Percentiles rank a stretch among this genome's conserved stretches.
These are phyloP conservation scores for Agrotis puta DNA, from an alignment of 2,888 invertebrate species.

Conservation along the genomic window DNA sequence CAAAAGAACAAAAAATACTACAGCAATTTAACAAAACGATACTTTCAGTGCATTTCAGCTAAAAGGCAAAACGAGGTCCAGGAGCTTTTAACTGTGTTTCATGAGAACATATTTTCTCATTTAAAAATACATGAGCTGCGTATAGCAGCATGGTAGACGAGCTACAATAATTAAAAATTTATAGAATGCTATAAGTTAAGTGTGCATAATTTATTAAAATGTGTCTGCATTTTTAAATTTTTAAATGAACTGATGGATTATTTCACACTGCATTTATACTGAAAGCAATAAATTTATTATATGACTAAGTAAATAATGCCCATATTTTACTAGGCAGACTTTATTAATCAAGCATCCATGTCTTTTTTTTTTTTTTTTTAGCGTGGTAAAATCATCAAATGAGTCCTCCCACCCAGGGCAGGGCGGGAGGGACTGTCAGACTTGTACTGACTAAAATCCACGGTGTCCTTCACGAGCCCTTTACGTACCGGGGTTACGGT, in stretches of 20 bases:
- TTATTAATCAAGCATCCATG: too few relatives aligned
- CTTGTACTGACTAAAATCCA: too few relatives aligned
- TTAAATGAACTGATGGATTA: conserved; percentile 3
- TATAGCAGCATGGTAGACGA: background rate
- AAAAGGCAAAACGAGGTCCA: background rate
- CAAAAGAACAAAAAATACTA: background rate
- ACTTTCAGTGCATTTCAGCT: conserved; percentile 10
- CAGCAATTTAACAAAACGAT: conserved; percentile 1
- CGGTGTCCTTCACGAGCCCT: too few relatives aligned
- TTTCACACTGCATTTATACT: background rate
- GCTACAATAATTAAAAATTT: background rate
- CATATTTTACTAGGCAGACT: background rate
- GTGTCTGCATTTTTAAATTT: conserved; percentile 6
- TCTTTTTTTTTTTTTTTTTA: too few relatives aligned
- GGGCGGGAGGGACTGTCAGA: too few relatives aligned
- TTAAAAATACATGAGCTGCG: background rate
- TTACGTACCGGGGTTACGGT: too few relatives aligned
- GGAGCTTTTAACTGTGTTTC: conserved; percentile 9
- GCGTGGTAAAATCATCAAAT: too few relatives aligned
- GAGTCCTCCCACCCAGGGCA: too few relatives aligned
- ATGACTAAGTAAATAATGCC: background rate
- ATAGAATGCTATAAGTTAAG: background rate
- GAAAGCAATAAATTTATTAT: background rate
- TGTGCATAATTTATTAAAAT: conserved; percentile 7
- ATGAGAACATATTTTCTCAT: background rate